A percentile compares a stretch with the other conserved stretches of the same genome.
These are phyloP conservation scores for Gonocerus acuteangulatus DNA, from an alignment of 2,888 invertebrate species.

Conservation along the genomic window DNA sequence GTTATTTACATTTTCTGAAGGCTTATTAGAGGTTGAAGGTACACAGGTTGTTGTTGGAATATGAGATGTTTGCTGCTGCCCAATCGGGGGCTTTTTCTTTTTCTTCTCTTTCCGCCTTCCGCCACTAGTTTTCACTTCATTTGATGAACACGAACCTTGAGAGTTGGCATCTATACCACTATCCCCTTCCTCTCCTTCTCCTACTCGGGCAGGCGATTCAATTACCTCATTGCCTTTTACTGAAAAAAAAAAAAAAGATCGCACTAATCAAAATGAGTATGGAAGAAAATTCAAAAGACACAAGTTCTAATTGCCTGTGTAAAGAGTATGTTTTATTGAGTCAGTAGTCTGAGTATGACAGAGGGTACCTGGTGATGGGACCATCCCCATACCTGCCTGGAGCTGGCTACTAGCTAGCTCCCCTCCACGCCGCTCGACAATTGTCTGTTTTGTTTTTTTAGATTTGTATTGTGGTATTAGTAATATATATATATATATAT, in stretches of 20 bases:
- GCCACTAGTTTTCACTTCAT: constrained; percentile 59
- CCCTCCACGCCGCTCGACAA: too few species aligned
- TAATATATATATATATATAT: too few species aligned
- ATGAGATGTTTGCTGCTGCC: neutral
- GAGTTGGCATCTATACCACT: constrained; percentile 84
- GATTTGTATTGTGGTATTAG: too few species aligned
- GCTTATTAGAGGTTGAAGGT: constrained; percentile 18
- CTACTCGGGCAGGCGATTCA: constrained; percentile 42
- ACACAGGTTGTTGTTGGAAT: neutral
- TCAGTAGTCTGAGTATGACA: too few species aligned
- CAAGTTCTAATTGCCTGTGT: too few species aligned
- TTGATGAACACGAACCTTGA: constrained; percentile 81
- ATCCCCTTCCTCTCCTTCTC: constrained; percentile 74
- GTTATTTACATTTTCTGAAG: constrained; percentile 8
- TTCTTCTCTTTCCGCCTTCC: constrained; percentile 62
- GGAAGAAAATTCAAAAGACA: neutral
- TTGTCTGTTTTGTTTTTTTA: too few species aligned
- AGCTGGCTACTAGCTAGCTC: too few species aligned
- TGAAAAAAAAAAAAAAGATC: constrained; percentile 1
- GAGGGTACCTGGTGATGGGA: too few species aligned
- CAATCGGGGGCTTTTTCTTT: constrained; percentile 47
- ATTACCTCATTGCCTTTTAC: constrained; percentile 28
- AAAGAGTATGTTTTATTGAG: too few species aligned
- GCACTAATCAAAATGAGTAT: too few species aligned
- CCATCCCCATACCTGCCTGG: too few species aligned